Evolutionary conservation across 2,113 vertebrate species (phyloP), one percentile per base, ranked within the genome.

Genomic region (Cottus gobio): DNA sequence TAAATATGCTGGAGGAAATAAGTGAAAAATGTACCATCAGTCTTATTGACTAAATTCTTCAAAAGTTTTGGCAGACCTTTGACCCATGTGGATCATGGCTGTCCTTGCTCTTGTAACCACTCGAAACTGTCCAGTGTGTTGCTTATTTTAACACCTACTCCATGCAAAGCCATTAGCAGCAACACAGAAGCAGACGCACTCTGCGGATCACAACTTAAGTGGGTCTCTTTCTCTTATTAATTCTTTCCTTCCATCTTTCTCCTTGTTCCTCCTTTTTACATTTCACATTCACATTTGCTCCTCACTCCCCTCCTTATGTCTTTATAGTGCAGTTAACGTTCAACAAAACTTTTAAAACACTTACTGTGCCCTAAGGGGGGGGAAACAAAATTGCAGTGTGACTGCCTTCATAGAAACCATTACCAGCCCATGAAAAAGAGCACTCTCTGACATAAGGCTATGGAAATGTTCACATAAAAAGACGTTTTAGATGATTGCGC

Each of bases 391-490:
- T 76, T 79, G 72, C 26, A 37, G 28, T 81, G 46, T 34, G 63
- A 66, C 74, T 70, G 42, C 70, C 61, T 69, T 75, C 61, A 84
- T n/a, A 79, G 83, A 87, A 73, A 75, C 80, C 69, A 78, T 82
- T 76, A 79, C 77, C 52, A 26, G 39, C 2, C 54, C 5, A 0
- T 72, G 36, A 79, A 77, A 60, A 67, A 84, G 30, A 80, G 34
- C 66, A 75, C 54, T 60, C 68, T 74, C 68, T 56, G 71, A 75
- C 76, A 87, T 83, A 82, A 86, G 77, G 73, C 73, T 77, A 24
- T 26, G 26, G 39, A 52, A 62, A 79, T 39, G 26, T 42, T 75
- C 66, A 50, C 54, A 70, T 73, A 52, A 81, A 85, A 83, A 77
- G 66, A 70, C 28, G 0, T 36, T 79, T 79, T 34, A 72, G 52